These are phyloP conservation scores for Myotis daubentonii DNA, from an alignment of 2,797 vertebrate species.

Conservation along the genomic window DNA sequence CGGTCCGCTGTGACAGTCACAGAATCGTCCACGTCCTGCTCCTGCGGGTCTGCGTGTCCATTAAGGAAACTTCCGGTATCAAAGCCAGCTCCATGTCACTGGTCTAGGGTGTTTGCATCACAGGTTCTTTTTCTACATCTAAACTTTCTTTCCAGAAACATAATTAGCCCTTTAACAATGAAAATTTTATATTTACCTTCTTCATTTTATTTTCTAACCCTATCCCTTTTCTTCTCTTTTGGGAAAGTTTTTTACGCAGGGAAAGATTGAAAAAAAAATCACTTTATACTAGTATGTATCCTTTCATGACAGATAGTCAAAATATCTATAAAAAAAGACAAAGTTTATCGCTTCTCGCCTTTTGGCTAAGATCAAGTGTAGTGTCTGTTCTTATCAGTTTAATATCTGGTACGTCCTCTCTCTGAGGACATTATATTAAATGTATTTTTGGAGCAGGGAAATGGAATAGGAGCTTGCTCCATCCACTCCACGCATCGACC, in stretches of 20 bases:
- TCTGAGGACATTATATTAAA: too few species aligned
- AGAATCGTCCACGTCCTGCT: background rate
- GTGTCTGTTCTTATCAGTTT: too few species aligned
- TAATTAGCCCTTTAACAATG: background rate
- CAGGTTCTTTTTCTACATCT: background rate
- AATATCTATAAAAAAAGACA: background rate
- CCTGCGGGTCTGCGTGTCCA: rapidly evolving
- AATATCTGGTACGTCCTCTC: too few species aligned
- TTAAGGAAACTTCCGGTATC: background rate
- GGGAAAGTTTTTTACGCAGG: background rate
- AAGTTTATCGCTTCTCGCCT: too few species aligned
- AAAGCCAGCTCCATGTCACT: background rate
- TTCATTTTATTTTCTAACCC: background rate
- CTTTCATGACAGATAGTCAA: background rate
- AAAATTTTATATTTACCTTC: background rate
- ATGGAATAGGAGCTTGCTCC: too few species aligned
- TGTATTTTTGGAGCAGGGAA: too few species aligned
- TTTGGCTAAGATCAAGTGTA: too few species aligned
- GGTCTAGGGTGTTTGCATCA: background rate
- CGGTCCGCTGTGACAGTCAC: background rate
- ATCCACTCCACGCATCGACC: too few species aligned
- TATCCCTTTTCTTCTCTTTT: background rate
- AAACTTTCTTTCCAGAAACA: background rate
- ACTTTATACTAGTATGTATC: background rate
- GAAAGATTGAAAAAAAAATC: background rate